phyloP scores from a whole-genome alignment of 2,113 vertebrate species.

The Labeo rohita region DNA sequence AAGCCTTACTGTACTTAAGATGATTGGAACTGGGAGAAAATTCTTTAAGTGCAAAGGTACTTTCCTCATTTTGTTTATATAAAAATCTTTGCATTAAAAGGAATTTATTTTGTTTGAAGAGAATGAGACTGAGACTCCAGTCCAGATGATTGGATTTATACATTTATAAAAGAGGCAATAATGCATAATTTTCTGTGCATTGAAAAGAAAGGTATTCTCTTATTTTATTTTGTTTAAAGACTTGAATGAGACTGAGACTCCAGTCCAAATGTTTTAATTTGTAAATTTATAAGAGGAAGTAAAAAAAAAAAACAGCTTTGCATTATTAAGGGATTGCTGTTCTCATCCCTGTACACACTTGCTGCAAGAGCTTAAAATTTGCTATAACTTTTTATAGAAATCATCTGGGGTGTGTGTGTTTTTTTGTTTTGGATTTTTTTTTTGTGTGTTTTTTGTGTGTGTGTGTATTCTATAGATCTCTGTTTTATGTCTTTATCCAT shows the following conservation, averaged over 20 bases:
- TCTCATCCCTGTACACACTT: background rate
- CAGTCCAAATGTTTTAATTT: background rate
- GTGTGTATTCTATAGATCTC: background rate
- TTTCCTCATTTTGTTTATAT: no score
- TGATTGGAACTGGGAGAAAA: no score
- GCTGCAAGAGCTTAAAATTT: background rate
- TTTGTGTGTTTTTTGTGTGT: background rate
- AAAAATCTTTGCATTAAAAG: no score
- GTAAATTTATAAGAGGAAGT: background rate
- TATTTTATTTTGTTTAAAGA: background rate
- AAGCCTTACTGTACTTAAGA: no score
- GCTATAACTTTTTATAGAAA: background rate
- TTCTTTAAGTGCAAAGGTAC: no score
- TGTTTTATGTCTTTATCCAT: background rate
- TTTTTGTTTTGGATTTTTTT: no score
- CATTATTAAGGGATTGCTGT: background rate
- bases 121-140: no score
- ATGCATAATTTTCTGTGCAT: background rate
- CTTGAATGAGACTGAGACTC: background rate
- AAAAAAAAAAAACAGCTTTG: no score
- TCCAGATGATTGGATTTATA: no score
- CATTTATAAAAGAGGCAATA: no score
- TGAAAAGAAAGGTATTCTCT: background rate
- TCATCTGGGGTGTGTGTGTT: background rate
- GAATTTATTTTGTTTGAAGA: no score